phyloP scores from a whole-genome alignment of 2,888 invertebrate species.

The Mayetiola destructor region DNA sequence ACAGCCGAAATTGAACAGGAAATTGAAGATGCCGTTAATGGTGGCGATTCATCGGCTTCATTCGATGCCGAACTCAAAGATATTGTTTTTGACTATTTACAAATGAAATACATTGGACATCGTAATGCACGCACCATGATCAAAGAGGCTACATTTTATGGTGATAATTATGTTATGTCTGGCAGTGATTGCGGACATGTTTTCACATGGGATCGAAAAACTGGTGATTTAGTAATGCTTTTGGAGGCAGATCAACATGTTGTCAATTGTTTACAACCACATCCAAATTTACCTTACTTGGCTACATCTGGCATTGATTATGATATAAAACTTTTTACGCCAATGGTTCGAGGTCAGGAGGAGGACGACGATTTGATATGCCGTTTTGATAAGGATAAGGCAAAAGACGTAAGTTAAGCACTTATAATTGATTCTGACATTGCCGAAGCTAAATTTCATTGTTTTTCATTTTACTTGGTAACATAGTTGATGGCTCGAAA shows the following conservation, averaged over 20 bases:
- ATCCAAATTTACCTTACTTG: conserved; percentile 57
- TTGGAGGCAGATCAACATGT: conserved; percentile 68
- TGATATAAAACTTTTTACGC: conserved; percentile 72
- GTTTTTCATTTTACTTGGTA: neutral
- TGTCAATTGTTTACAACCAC: conserved; percentile 74
- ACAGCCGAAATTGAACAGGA: conserved; percentile 23
- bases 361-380: conserved; percentile 36
- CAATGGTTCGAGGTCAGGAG: conserved; percentile 32
- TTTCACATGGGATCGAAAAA: conserved; percentile 63
- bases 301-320: conserved; percentile 82
- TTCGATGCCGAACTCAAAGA: neutral
- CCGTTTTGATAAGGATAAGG: conserved; percentile 44
- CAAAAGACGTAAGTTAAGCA: conserved; percentile 43
- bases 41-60: neutral
- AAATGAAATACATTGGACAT: conserved; percentile 60
- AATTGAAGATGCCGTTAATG: conserved; percentile 19
- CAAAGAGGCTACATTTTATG: conserved; percentile 77
- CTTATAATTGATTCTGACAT: neutral
- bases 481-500: conserved; percentile 61
- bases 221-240: conserved; percentile 55
- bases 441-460: conserved; percentile 20
- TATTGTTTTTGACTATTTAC: conserved; percentile 35
- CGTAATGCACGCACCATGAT: conserved; percentile 70
- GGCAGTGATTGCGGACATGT: conserved; percentile 85
- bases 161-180: conserved; percentile 62